phyloP scores from a whole-genome alignment of 2,797 vertebrate species.

The Octomys mimax region DNA sequence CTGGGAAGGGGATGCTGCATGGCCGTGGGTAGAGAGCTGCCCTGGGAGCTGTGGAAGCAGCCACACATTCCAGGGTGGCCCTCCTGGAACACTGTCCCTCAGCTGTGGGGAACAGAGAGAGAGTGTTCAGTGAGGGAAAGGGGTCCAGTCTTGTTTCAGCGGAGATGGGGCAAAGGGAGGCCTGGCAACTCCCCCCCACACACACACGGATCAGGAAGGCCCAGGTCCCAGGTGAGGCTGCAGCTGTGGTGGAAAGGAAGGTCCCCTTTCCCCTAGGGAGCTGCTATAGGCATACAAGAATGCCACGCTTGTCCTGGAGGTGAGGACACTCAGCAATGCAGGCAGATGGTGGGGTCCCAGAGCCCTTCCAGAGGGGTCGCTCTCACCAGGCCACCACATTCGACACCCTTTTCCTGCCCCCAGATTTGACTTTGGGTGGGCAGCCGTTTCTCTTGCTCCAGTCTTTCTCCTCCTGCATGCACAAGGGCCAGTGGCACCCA shows the following conservation, averaged over 20 bases:
- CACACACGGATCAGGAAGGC: background rate
- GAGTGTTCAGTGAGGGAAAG: accelerated
- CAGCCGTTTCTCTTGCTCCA: accelerated
- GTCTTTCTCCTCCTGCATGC: accelerated
- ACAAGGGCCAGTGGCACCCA: accelerated
- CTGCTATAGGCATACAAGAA: accelerated
- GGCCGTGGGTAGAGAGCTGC: background rate
- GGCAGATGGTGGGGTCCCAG: accelerated
- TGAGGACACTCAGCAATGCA: accelerated
- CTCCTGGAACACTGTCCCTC: background rate
- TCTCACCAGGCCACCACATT: accelerated
- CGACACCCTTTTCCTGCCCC: background rate
- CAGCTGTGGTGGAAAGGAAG: background rate
- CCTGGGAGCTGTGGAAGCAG: accelerated
- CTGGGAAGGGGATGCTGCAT: too few species aligned
- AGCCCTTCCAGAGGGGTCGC: accelerated
- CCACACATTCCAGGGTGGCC: background rate
- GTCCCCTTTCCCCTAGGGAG: background rate
- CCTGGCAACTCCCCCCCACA: accelerated
- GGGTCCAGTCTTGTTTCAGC: background rate
- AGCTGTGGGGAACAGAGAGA: background rate
- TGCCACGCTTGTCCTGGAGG: accelerated
- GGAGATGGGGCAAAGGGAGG: background rate
- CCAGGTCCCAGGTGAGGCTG: background rate
- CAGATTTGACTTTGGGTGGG: accelerated